Percentiles rank a stretch among this genome's conserved stretches.
Evolutionary conservation across 2,113 vertebrate species (phyloP).

Genomic region (Kryptolebias marmoratus): DNA sequence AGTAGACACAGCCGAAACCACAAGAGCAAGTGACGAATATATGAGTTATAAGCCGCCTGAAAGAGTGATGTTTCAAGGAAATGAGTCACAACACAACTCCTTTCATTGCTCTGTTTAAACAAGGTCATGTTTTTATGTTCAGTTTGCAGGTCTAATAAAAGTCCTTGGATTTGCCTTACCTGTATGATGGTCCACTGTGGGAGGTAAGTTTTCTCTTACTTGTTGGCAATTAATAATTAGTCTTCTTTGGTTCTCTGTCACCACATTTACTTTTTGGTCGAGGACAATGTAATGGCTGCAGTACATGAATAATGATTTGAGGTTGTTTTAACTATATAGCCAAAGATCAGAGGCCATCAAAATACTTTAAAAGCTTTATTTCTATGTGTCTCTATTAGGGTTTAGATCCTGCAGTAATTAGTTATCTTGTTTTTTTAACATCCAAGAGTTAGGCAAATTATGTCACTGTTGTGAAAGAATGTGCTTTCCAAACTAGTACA

Average conservation of each 20-base stretch:
- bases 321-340: too few relatives aligned
- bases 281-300: not conserved
- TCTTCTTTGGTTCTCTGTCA: not conserved
- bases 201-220: slow-evolving; percentile 81
- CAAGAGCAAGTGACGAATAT: slow-evolving; percentile 2
- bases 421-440: too few relatives aligned
- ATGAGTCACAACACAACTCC: not conserved
- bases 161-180: slow-evolving; percentile 96
- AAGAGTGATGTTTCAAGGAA: too few relatives aligned
- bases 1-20: slow-evolving; percentile 8
- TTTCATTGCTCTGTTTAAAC: not conserved
- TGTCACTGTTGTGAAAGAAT: too few relatives aligned
- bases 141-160: slow-evolving; percentile 99
- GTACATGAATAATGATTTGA: not conserved
- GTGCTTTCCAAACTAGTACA: too few relatives aligned
- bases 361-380: too few relatives aligned
- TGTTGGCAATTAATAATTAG: not conserved
- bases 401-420: too few relatives aligned
- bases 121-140: slow-evolving; percentile 47
- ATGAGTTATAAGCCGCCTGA: not conserved
- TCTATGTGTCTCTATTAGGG: too few relatives aligned
- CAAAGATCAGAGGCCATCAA: too few relatives aligned
- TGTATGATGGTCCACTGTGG: slow-evolving; percentile 97
- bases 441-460: too few relatives aligned
- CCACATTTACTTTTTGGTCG: not conserved